These are phyloP conservation scores for Allophyes oxyacanthae DNA, from an alignment of 2,888 invertebrate genomes.

Conservation along the genomic window DNA sequence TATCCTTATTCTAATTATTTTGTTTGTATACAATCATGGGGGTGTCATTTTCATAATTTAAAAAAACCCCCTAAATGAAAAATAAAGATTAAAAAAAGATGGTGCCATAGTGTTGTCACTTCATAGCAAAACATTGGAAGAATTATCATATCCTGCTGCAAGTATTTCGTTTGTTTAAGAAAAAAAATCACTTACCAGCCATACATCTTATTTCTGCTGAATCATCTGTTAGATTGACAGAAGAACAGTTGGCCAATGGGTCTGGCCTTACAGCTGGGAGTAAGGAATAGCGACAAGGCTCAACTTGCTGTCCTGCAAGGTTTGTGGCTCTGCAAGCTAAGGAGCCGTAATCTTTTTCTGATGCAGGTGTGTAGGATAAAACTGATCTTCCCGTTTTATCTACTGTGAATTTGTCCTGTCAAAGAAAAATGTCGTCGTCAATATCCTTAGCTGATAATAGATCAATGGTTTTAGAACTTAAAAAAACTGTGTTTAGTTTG, in stretches of 20 bases:
- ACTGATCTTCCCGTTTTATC: conserved; percentile 90
- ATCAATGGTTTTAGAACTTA: no score
- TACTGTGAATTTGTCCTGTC: conserved; percentile 88
- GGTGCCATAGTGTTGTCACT: no score
- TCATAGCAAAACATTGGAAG: no score
- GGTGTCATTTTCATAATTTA: no score
- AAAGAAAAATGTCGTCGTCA: conserved; percentile 9
- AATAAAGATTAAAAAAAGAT: no score
- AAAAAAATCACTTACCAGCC: conserved; percentile 76
- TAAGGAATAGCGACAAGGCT: conserved; percentile 93
- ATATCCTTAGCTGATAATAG: conserved; percentile 1
- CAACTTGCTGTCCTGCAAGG: conserved; percentile 92
- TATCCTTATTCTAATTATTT: no score
- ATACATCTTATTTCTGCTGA: conserved; percentile 93
- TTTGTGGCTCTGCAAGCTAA: conserved; percentile 93
- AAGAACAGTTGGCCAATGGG: conserved; percentile 93
- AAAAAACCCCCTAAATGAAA: no score
- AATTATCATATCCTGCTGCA: no score
- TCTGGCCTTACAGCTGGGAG: conserved; percentile 94
- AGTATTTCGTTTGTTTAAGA: no score
- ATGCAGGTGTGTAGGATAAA: conserved; percentile 93
- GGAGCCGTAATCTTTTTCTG: conserved; percentile 93
- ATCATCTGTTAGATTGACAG: conserved; percentile 93
- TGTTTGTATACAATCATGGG: no score
- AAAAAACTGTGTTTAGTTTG: no score